A percentile compares a stretch with the other conserved stretches of the same genome.
These are phyloP conservation scores for Oreohelix idahoensis DNA, from an alignment of 1,140 invertebrate species.

Conservation along the genomic window DNA sequence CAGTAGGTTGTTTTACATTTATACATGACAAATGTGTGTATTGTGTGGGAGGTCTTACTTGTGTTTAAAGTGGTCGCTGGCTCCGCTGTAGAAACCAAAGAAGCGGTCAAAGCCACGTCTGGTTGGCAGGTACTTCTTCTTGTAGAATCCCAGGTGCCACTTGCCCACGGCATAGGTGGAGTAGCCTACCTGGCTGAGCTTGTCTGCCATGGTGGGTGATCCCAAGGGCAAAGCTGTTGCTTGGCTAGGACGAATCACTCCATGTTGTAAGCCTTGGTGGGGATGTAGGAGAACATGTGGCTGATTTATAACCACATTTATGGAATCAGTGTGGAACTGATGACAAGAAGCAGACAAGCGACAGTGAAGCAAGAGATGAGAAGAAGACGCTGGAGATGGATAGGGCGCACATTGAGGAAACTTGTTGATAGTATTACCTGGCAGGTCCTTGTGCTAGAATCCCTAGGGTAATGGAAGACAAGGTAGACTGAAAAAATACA, in stretches of 20 bases:
- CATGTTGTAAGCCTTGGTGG: constrained; percentile 59
- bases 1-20: too few species aligned
- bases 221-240: constrained; percentile 64
- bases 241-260: constrained; percentile 56
- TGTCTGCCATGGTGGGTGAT: constrained; percentile 66
- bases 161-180: constrained; percentile 67
- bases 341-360: too few species aligned
- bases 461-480: too few species aligned
- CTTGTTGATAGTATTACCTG: too few species aligned
- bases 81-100: constrained; percentile 22
- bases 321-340: too few species aligned
- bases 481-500: too few species aligned
- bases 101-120: constrained; percentile 66
- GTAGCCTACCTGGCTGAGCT: constrained; percentile 61
- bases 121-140: constrained; percentile 62
- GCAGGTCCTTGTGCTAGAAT: too few species aligned
- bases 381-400: too few species aligned
- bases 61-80: constrained; percentile 12
- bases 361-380: too few species aligned
- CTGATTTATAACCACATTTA: too few species aligned
- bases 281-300: background rate
- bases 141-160: constrained; percentile 71
- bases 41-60: constrained; percentile 1
- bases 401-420: too few species aligned
- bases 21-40: too few species aligned